Percentiles rank a stretch among this genome's conserved stretches.
Evolutionary conservation across 2,113 vertebrate genomes (phyloP).

Genomic region (Hiodon tergisus): DNA sequence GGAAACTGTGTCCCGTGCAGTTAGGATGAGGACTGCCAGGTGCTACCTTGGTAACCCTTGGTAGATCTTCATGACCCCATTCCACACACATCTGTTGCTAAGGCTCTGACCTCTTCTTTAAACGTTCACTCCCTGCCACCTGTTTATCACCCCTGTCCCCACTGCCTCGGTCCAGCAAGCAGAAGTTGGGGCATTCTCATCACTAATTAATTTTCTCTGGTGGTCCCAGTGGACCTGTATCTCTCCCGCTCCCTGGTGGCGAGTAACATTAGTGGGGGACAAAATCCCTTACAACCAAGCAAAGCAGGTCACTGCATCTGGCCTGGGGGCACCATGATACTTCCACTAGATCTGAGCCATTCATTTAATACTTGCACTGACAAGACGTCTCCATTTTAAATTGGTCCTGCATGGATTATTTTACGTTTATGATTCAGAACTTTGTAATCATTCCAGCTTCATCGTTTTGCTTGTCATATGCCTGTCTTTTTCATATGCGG

Average conservation of each 20-base stretch:
- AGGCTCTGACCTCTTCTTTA: no score
- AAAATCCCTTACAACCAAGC: conserved; percentile 5
- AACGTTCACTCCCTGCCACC: no score
- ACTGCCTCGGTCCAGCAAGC: not conserved
- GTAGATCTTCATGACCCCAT: no score
- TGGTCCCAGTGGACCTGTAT: not conserved
- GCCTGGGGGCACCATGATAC: conserved; percentile 2
- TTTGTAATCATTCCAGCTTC: not conserved
- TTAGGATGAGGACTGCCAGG: no score
- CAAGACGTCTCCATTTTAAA: not conserved
- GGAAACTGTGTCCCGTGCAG: no score
- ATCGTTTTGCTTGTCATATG: not conserved
- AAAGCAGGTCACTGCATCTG: conserved; percentile 13
- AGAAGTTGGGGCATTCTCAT: not conserved
- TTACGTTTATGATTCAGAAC: no score
- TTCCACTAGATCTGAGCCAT: not conserved
- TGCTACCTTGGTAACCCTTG: no score
- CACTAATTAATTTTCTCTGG: not conserved
- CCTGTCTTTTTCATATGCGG: not conserved
- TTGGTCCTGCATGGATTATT: not conserved
- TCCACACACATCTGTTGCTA: no score
- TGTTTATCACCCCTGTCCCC: no score
- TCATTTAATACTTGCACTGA: not conserved
- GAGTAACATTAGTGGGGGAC: conserved; percentile 8
- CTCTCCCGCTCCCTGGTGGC: not conserved